Evolutionary conservation across 2,888 invertebrate genomes (phyloP).

Genomic region (Blastobasis adustella): DNA sequence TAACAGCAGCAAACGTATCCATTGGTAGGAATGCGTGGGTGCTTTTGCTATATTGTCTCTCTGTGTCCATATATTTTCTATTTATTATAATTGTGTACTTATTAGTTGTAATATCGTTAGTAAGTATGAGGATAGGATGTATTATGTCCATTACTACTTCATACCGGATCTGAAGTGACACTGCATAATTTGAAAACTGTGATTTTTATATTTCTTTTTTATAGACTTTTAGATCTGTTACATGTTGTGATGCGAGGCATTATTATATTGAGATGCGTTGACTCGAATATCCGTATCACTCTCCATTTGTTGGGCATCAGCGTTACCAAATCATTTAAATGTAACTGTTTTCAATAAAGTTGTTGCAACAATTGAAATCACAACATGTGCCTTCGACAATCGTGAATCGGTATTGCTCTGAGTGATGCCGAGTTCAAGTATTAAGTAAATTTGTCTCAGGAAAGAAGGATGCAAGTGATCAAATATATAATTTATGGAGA

Average conservation of each 20-base stretch:
- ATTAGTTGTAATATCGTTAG: slow-evolving; percentile 62
- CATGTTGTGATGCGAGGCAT: slow-evolving; percentile 66
- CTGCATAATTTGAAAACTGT: slow-evolving; percentile 74
- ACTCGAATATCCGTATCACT: slow-evolving; percentile 25
- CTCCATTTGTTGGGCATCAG: slow-evolving; percentile 29
- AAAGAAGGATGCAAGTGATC: slow-evolving; percentile 56
- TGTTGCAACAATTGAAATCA: slow-evolving; percentile 41
- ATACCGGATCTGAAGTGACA: slow-evolving; percentile 67
- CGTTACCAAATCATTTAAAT: slow-evolving; percentile 36
- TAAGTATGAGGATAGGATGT: slow-evolving; percentile 49
- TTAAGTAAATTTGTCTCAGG: slow-evolving; percentile 45
- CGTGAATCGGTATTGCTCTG: slow-evolving; percentile 27
- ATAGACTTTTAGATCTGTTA: slow-evolving; percentile 67
- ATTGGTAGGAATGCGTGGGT: slow-evolving; percentile 49
- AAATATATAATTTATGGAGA: not conserved
- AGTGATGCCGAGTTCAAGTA: slow-evolving; percentile 40
- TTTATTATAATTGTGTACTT: slow-evolving; percentile 64
- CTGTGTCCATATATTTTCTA: slow-evolving; percentile 58
- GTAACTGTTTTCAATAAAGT: slow-evolving; percentile 35
- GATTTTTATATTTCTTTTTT: slow-evolving; percentile 70
- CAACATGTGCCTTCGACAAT: slow-evolving; percentile 58
- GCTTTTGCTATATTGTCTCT: slow-evolving; percentile 67
- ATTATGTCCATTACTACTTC: slow-evolving; percentile 54
- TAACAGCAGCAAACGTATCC: slow-evolving; percentile 42
- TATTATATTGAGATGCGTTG: slow-evolving; percentile 30